Conservation (phyloP, 1,140 invertebrate species). For the Stegodyphus mimosarum region DNA sequence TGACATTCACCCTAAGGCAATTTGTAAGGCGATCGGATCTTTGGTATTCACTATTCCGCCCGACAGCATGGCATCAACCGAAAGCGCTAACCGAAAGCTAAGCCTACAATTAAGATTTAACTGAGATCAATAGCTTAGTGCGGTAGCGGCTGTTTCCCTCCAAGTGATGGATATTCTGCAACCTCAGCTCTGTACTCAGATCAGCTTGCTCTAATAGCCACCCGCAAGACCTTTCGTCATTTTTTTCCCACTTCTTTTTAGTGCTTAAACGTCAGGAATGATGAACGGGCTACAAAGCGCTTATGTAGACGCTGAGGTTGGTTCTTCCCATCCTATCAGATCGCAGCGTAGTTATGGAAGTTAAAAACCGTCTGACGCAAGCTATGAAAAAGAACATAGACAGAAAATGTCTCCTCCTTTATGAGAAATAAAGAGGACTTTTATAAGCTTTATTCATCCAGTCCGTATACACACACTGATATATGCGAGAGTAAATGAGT, state of each 20-base stretch:
- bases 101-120: slow-evolving; percentile 52
- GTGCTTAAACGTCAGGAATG: slow-evolving; percentile 40
- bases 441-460: no score
- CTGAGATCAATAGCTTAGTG: slow-evolving; percentile 43
- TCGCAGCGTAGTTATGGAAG: no score
- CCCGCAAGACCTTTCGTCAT: not conserved
- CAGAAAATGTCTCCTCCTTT: no score
- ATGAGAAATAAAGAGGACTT: no score
- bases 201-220: slow-evolving; percentile 30
- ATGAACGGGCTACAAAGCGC: slow-evolving; percentile 16
- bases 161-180: slow-evolving; percentile 42
- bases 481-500: no score
- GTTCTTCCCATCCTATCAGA: no score
- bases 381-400: no score
- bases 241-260: slow-evolving; percentile 28
- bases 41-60: not conserved
- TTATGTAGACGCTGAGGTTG: not conserved
- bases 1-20: slow-evolving; percentile 18
- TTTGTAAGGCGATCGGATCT: slow-evolving; percentile 2
- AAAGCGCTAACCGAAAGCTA: not conserved
- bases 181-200: slow-evolving; percentile 35
- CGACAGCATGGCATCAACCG: not conserved
- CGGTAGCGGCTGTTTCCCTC: slow-evolving; percentile 11
- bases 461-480: no score
- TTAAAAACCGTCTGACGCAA: no score